Percentiles rank a stretch among this genome's conserved stretches.
Conservation (phyloP, 2,888 invertebrate genomes). For the Campaea margaritaria region DNA sequence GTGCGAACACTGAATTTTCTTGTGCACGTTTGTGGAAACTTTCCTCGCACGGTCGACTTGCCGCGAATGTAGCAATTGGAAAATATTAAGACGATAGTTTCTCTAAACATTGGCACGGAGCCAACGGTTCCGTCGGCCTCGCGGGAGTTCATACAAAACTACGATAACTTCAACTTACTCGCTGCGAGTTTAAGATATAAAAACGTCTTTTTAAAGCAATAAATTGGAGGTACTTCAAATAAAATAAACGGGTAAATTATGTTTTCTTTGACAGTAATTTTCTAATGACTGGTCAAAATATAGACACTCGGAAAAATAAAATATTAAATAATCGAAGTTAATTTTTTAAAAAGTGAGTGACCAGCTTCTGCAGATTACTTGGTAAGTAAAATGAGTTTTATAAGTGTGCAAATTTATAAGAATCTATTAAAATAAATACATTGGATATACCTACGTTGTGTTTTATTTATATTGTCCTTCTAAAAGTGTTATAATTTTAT, state of each 20-base stretch:
- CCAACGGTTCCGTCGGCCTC: constrained; percentile 62
- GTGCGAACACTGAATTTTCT: constrained; percentile 51
- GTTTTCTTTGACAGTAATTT: background rate
- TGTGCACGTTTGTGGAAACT: constrained; percentile 67
- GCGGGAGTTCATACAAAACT: constrained; percentile 41
- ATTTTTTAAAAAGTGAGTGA: background rate
- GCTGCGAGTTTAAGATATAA: constrained; percentile 42
- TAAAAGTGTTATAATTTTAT: no score
- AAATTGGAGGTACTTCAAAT: constrained; percentile 7
- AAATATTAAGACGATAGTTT: constrained; percentile 68
- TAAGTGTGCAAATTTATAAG: background rate
- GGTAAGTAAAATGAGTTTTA: background rate
- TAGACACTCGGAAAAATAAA: no score
- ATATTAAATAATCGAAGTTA: no score
- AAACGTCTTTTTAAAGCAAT: constrained; percentile 30
- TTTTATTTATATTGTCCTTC: no score
- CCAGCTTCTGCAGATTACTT: background rate
- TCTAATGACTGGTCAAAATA: background rate
- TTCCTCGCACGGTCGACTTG: constrained; percentile 64
- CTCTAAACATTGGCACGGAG: constrained; percentile 67
- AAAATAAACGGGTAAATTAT: background rate
- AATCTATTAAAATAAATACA: no score
- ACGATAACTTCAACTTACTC: constrained; percentile 43
- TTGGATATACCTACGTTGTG: no score
- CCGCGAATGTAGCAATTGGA: constrained; percentile 68